Evolutionary conservation across 2,113 vertebrate genomes (phyloP).

Genomic region (Genyomyrus donnyi): DNA sequence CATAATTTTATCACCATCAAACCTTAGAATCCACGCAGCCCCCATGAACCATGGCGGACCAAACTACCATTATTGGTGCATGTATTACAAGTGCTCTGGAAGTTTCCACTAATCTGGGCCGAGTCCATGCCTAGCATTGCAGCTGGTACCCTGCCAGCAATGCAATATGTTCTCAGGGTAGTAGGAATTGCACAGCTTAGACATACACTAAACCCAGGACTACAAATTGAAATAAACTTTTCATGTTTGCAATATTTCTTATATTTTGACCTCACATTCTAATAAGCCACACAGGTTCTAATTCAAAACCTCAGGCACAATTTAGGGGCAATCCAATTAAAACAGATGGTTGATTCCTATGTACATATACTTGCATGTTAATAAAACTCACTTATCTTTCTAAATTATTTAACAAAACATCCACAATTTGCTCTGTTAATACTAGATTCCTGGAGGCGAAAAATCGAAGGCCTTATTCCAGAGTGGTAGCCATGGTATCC

Average conservation of each 20-base stretch:
- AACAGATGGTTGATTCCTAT: too few relatives aligned
- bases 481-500: background rate
- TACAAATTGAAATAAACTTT: background rate
- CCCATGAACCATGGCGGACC: background rate
- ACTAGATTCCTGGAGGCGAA: background rate
- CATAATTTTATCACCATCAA: background rate
- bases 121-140: background rate
- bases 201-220: background rate
- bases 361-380: background rate
- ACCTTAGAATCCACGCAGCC: background rate
- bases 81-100: background rate
- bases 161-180: background rate
- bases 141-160: background rate
- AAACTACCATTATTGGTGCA: background rate
- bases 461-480: background rate
- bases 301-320: background rate
- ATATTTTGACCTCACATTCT: background rate
- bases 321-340: background rate
- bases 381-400: background rate
- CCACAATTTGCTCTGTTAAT: background rate
- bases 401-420: background rate
- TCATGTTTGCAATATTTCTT: background rate
- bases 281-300: background rate
- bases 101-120: background rate
- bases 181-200: too few relatives aligned